These are phyloP conservation scores for Halocynthia roretzi DNA, from an alignment of 23 tunicate species.

Conservation along the genomic window DNA sequence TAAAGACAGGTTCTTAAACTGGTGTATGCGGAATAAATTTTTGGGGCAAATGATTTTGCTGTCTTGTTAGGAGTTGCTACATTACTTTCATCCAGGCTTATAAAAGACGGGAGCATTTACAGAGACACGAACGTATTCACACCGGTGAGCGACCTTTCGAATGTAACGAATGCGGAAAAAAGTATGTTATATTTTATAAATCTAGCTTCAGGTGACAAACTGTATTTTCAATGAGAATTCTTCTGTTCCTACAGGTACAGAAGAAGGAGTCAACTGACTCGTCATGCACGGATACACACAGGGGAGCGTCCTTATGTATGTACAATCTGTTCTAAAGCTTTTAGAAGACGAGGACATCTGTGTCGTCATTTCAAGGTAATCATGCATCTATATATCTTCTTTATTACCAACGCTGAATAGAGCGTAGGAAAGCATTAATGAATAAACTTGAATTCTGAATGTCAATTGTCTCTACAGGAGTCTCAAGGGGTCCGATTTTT, in stretches of 20 bases:
- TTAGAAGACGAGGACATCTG: constrained; percentile 9
- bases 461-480: no score
- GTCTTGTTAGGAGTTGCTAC: no score
- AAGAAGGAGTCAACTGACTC: constrained; percentile 1
- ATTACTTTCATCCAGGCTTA: not conserved
- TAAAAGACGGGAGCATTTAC: constrained; percentile 11
- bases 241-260: not conserved
- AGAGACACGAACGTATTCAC: constrained; percentile 6
- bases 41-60: no score
- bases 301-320: constrained; percentile 6
- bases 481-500: no score
- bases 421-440: no score
- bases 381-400: no score
- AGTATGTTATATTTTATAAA: not conserved
- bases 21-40: no score
- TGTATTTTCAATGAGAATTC: not conserved
- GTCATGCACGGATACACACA: constrained; percentile 5
- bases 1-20: no score
- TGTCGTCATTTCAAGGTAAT: not conserved
- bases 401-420: no score
- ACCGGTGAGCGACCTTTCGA: constrained; percentile 4
- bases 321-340: not conserved
- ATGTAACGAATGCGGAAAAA: constrained; percentile 3
- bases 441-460: no score
- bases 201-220: not conserved